Base-by-base conservation (phyloP, 1,140 invertebrate species). In the Drosophila pseudoobscura region DNA sequence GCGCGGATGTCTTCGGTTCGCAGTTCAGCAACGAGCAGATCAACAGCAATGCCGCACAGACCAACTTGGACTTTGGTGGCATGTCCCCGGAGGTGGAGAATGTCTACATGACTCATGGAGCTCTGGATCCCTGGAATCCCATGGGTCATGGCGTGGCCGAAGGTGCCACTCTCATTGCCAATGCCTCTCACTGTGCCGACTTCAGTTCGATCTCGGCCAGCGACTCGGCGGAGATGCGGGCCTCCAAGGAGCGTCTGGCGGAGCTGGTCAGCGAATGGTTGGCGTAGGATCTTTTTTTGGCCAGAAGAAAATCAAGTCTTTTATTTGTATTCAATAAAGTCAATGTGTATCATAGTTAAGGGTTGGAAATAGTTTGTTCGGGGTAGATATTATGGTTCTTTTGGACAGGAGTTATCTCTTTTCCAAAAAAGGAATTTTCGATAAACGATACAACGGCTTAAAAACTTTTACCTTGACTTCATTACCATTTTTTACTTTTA, bases 141-240 rank as follows among this genome's bases (percentile, higher is more conserved):
- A 92, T 95, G 8, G 95, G 95, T 5, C 92, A 94, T 41, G 84
- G 93, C 3, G 80, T 93, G 8, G 91, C 92, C 52, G 75, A 94
- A 7, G 93, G 93, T 31, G 93, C 94, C 9, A 92, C 93, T 44
- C 24, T 91, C 55, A 87, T 91, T 22, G 57, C 82, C 44, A 43
- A 79, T 47, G 66, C 72, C 45, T 91, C 96, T 0, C 96, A 97
- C 84, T 96, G 96, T 89, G 93, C 94, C 15, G 96, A 96, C 91
- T 94, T 96, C 92, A 93, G 93, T 66, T 92, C 93, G 7, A 93
- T 94, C 69, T 60, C 74, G 5, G 15, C 54, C 0, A 85, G 78
- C 2, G 95, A 96, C 71, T 92, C 91, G 2, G 91, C 92, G 3
- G 92, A 92, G 64, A 93, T 96, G 90, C 93, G 89, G 1, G 89